Base-by-base conservation (phyloP, 1,140 invertebrate species). In the Acromyrmex charruanus region DNA sequence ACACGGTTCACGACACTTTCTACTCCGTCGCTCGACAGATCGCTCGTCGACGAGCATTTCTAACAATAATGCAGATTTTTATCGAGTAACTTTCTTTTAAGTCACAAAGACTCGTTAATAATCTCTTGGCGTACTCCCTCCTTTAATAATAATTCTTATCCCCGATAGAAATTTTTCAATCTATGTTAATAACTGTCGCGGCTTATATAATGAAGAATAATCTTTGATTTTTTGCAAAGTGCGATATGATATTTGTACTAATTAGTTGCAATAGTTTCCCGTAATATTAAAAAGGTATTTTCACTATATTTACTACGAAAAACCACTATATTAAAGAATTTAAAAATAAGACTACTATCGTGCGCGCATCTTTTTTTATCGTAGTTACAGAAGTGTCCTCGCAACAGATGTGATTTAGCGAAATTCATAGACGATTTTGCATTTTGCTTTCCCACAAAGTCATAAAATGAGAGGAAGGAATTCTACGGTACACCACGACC, bases 31-130 rank as follows among this genome's bases (percentile, higher is more conserved):
- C 49, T 69, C 59, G 59, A 44, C 55, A 9, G n/a, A 7, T 10
- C 63, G 25, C 59, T 69, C 59, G 59, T n/a, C 39, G 58, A 63
- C 84, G 21, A 86, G 35, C 51, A 87, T 88, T 82, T 89, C 68
- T 74, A 35, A 65, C 77, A 89, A 89, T 89, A 89, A 85, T 69
- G 59, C 79, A 69, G 61, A 87, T 90, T 89, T 89, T 85, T 89
- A 87, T 89, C 88, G 66, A 51, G 35, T n/a, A 87, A 72, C 66
- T 35, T 74, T 10, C 63, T 55, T 75, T 28, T 74, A 35, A 28
- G 28, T 44, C 31, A 49, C 44, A 28, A 28, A 31, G 18, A 16
- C 31, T 82, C 49, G 44, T 77, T 65, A 89, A 89, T 87, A 89
- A 87, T 87, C 72, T 21, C 25, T 72, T 12, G 28, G 51, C 28